Conservation (phyloP, 2,888 invertebrate genomes). For the Papilio gigon region DNA sequence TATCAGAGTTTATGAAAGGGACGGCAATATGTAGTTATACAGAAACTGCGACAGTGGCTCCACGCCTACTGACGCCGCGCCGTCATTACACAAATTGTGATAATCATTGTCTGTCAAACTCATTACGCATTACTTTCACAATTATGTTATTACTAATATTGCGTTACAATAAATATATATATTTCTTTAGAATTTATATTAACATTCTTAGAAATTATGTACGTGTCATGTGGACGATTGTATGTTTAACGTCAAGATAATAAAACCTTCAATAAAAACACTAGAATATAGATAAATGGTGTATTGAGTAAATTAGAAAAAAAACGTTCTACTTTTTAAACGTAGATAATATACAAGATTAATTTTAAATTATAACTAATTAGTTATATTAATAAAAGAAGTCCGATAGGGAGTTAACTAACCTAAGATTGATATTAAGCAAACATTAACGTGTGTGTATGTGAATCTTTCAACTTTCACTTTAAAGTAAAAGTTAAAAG, state of each 20-base stretch:
- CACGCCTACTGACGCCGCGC: not conserved
- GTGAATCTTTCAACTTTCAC: constrained; percentile 31
- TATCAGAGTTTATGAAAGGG: too few species aligned
- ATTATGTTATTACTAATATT: constrained; percentile 25
- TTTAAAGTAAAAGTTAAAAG: constrained; percentile 31
- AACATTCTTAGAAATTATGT: constrained; percentile 16
- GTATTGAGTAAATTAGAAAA: not conserved
- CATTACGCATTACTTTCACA: constrained; percentile 19
- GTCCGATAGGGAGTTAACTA: not conserved
- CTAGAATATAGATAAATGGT: not conserved
- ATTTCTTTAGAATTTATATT: constrained; percentile 11
- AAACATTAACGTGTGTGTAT: not conserved
- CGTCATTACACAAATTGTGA: constrained; percentile 32
- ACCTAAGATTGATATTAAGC: not conserved
- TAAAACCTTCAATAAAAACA: not conserved
- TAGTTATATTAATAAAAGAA: not conserved
- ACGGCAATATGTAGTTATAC: too few species aligned
- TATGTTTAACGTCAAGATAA: not conserved
- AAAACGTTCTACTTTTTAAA: not conserved
- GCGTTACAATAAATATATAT: constrained; percentile 1
- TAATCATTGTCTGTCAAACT: constrained; percentile 20
- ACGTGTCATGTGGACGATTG: not conserved
- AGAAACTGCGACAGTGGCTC: not conserved
- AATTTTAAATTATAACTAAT: too few species aligned
- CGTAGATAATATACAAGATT: not conserved